Evolutionary conservation across 1,140 invertebrate species (phyloP), one percentile per base, ranked within the genome.

Genomic region (Plectrocnemia conspersa): DNA sequence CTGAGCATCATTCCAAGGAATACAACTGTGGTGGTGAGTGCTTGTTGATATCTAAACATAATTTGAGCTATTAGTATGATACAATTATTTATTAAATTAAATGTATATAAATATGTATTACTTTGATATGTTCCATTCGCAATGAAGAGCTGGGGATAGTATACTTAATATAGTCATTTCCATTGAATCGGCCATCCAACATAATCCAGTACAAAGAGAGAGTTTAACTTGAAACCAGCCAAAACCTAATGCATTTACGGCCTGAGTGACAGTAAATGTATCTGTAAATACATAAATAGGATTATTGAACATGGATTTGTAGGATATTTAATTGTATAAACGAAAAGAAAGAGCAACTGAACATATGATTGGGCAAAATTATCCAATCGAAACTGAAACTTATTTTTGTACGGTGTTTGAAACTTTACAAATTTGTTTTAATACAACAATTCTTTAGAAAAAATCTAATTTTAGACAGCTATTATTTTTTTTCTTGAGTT

Each of bases 111-210:
- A 29, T 29, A 29, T 25, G 15, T 46, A 85, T 69, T 82, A 91
- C 73, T 86, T 82, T 58, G 85, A 82, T 59, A 97, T 88, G 65
- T 88, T 83, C 93, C 93, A 97, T 71, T 91, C 87, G 73, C 93
- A 97, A 68, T 93, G 90, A 15, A 97, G 72, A 0, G 93, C 90
- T 38, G 93, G 93, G 38, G 90, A 91, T 11, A 97, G 70, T 60
- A 97, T 95, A 62, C 90, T 91, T 5, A 98, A 74, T 65, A 97
- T 94, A 67, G 94, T 97, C 88, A 97, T 97, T 77, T 97, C 94
- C 93, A 97, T 97, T 32, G 91, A 93, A 72, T 98, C 94, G 22
- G 93, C 90, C 93, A 96, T 97, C 93, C 93, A 91, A 66, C 89
- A 92, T 3, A 93, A 72, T 1, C 89, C 89, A 24, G 89, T 91